These are phyloP conservation scores for Pecten maximus DNA, from an alignment of 2,888 invertebrate species.

Conservation along the genomic window DNA sequence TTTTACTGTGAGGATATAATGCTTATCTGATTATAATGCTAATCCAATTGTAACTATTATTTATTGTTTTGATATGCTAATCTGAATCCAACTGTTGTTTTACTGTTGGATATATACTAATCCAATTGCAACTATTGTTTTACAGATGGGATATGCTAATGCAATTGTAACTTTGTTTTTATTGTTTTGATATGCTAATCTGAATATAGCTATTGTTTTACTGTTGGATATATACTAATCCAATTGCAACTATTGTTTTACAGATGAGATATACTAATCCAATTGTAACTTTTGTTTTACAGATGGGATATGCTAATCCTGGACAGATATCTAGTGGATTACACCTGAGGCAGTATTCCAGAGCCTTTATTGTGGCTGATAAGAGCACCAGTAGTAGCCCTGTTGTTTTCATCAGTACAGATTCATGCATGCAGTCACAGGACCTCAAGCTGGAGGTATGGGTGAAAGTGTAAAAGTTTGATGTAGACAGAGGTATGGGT, in stretches of 20 bases:
- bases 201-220: no score
- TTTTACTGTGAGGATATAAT: no score
- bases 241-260: not conserved
- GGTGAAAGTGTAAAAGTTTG: no score
- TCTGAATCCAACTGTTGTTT: no score
- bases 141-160: constrained; percentile 94
- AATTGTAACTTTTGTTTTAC: constrained; percentile 45
- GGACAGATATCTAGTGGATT: constrained; percentile 92
- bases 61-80: no score
- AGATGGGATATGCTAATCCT: constrained; percentile 95
- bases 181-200: no score
- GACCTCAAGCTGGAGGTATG: constrained; percentile 89
- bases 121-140: constrained; percentile 41
- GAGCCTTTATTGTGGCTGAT: constrained; percentile 92
- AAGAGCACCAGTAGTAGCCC: constrained; percentile 85
- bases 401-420: constrained; percentile 92
- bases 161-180: no score
- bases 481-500: no score
- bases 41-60: no score
- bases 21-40: no score
- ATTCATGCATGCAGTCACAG: constrained; percentile 93
- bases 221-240: not conserved
- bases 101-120: not conserved
- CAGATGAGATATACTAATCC: not conserved
- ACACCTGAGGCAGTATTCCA: constrained; percentile 92